phyloP scores from a whole-genome alignment of 2,113 vertebrate species.

The Phaetusa simplex region DNA sequence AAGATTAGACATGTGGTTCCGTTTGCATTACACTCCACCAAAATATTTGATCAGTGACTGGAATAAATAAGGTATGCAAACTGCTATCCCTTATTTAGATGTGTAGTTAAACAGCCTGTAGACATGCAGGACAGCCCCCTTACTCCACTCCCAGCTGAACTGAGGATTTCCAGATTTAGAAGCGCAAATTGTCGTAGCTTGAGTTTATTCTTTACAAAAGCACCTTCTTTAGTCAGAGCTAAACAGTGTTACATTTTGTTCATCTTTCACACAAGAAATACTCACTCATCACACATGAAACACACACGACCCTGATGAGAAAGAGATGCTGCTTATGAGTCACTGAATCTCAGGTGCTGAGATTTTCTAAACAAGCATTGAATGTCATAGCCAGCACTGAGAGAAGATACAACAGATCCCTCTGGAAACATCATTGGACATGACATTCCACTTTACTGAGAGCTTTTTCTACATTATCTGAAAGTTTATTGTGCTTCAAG shows the following conservation, averaged over 20 bases:
- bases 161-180: background rate
- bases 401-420: background rate
- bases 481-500: background rate
- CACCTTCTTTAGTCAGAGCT: background rate
- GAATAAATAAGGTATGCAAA: background rate
- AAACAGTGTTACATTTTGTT: background rate
- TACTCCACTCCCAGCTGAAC: background rate
- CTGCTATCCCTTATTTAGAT: background rate
- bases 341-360: background rate
- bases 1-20: background rate
- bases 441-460: background rate
- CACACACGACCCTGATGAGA: background rate
- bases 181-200: background rate
- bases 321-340: background rate
- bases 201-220: background rate
- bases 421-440: background rate
- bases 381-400: background rate
- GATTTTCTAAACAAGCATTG: background rate
- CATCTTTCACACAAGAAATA: background rate
- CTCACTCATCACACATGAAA: background rate
- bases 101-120: background rate
- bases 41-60: background rate
- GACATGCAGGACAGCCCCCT: background rate
- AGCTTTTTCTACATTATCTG: background rate
- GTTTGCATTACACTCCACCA: background rate